phyloP scores from a whole-genome alignment of 2,113 vertebrate genomes.

The Geothlypis trichas region DNA sequence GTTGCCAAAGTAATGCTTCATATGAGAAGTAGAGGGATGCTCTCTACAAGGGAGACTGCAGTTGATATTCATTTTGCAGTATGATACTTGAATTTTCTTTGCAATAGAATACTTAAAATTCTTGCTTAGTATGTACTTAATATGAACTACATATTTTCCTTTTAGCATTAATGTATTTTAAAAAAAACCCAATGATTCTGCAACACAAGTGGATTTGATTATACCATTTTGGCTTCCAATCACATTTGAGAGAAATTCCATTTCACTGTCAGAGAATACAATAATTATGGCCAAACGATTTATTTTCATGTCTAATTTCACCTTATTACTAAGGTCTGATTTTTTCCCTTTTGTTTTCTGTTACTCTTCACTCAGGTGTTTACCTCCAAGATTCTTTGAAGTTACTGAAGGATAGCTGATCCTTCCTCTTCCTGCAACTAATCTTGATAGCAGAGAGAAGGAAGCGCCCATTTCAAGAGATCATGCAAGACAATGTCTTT shows the following conservation, averaged over 20 bases:
- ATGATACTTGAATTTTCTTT: not conserved
- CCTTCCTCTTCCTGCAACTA: not conserved
- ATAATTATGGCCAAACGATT: not conserved
- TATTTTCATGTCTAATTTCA: not conserved
- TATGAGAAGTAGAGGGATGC: not conserved
- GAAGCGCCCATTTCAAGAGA: not conserved
- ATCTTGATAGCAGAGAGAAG: not conserved
- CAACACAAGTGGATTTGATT: not conserved
- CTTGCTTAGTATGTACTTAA: not conserved
- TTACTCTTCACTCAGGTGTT: not conserved
- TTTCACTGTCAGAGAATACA: not conserved
- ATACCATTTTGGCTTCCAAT: not conserved
- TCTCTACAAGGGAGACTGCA: not conserved
- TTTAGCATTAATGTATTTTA: not conserved
- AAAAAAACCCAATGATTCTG: not conserved
- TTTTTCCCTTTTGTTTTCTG: not conserved
- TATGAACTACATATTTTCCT: not conserved
- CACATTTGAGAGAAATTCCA: not conserved
- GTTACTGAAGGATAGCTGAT: not conserved
- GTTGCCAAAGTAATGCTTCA: not conserved
- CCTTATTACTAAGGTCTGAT: not conserved
- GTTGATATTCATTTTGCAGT: not conserved
- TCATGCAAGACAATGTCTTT: not conserved
- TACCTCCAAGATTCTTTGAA: not conserved
- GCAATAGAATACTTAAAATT: not conserved